These are phyloP conservation scores for Drosophila buzzatii DNA, from an alignment of 2,888 invertebrate genomes.

Conservation along the genomic window DNA sequence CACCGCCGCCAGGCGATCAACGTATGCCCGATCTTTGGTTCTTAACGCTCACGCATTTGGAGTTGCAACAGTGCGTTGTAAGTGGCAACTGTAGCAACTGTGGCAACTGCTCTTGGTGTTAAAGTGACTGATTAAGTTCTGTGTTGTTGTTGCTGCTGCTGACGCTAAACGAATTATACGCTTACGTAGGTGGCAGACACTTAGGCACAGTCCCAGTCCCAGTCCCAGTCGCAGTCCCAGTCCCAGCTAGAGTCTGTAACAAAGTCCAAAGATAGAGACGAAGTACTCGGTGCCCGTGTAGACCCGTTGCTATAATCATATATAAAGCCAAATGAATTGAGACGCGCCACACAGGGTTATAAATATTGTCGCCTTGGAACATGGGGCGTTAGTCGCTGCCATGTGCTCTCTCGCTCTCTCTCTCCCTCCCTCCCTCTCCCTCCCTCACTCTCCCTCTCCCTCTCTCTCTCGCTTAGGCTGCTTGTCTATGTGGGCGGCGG, in stretches of 20 bases:
- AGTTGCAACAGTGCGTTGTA: constrained; percentile 50
- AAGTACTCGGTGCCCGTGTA: constrained; percentile 6
- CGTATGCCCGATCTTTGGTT: constrained; percentile 18
- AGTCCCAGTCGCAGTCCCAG: neutral
- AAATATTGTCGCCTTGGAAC: constrained; percentile 72
- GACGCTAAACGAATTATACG: constrained; percentile 81
- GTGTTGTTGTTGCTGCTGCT: constrained; percentile 56
- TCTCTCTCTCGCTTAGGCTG: neutral
- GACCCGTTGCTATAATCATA: constrained; percentile 45
- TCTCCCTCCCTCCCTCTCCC: neutral
- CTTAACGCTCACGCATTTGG: constrained; percentile 69
- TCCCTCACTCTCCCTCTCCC: no score
- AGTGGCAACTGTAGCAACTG: constrained; percentile 42
- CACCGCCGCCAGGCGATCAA: constrained; percentile 34
- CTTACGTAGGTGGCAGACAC: constrained; percentile 82
- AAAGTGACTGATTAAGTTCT: constrained; percentile 78
- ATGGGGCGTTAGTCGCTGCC: constrained; percentile 51
- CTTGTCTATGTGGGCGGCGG: constrained; percentile 62
- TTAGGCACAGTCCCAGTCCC: constrained; percentile 41
- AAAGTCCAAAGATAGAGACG: constrained; percentile 23
- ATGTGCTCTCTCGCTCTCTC: constrained; percentile 20
- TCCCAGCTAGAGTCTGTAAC: constrained; percentile 23
- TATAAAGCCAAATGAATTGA: constrained; percentile 73
- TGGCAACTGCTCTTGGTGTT: constrained; percentile 68
- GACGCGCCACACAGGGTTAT: constrained; percentile 77